Percentiles rank a stretch among this genome's conserved stretches.
Conservation (phyloP, 2,888 invertebrate species). For the Eudemis profundana region DNA sequence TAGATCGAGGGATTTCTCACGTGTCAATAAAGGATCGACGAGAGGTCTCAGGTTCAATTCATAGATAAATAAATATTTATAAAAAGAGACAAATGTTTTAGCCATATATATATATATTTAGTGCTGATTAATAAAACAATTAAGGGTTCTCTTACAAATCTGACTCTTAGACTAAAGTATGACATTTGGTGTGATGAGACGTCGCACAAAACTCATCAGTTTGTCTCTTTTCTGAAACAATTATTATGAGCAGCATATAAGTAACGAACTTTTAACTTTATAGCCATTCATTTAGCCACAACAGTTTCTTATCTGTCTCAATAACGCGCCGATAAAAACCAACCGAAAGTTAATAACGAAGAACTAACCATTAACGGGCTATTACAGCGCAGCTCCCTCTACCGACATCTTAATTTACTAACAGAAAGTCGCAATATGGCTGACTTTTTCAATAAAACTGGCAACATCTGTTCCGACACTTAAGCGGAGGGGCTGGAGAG, state of each 20-base stretch:
- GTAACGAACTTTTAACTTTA: neutral
- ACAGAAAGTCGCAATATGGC: conserved; percentile 77
- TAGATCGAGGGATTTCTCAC: no score
- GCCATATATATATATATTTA: no score
- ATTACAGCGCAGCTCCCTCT: conserved; percentile 61
- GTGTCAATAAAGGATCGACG: no score
- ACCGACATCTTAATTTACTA: conserved; percentile 83
- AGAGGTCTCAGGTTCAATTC: no score
- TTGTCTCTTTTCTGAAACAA: no score
- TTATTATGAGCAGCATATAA: neutral
- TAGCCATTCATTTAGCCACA: neutral
- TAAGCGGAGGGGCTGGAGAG: conserved; percentile 75
- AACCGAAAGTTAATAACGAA: conserved; percentile 53
- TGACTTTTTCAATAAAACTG: conserved; percentile 83
- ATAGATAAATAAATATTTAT: no score
- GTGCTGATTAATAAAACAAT: no score
- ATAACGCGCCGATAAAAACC: conserved; percentile 46
- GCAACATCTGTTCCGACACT: conserved; percentile 81
- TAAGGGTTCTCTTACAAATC: no score
- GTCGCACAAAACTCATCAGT: no score
- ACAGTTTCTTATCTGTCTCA: conserved; percentile 27
- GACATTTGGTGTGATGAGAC: no score
- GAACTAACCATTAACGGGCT: conserved; percentile 53
- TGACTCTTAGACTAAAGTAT: no score
- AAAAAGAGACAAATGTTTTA: no score